Evolutionary conservation across 2,113 vertebrate genomes (phyloP), one percentile per base, ranked within the genome.

Genomic region (Hoplias malabaricus): DNA sequence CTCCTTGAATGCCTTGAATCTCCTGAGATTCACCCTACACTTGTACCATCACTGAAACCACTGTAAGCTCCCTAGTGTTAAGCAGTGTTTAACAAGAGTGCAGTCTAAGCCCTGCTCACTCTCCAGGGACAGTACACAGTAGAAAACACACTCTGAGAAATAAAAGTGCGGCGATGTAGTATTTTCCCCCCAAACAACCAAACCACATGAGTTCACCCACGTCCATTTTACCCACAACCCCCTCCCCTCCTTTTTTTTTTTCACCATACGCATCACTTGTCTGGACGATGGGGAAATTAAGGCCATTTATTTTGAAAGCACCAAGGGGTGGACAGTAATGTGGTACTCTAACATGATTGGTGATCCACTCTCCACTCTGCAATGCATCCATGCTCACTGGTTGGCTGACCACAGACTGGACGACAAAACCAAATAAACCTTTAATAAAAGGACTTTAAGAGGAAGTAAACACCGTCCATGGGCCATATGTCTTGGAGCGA

Each of bases 21-120:
- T 21, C 48, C 4, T 2, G 48, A 53, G 48, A n/a, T 21, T 63
- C 31, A 63, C 59, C 16, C 59, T 21, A 21, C 19, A 36, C n/a
- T 63, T 9, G 31, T 63, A 33, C 48, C 33, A 12, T 63, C 31
- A 36, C 31, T 36, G 29, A 62, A 31, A n/a, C n/a, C 14, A 34
- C 57, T 33, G 34, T 36, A 9, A 34, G 59, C 59, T n/a, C 33
- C 34, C 16, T 9, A 36, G 31, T 63, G 59, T 63, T 63, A 63
- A 63, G 31, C 59, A 63, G 31, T 34, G 34, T 36, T 63, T 63
- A 63, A 10, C 16, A 63, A 34, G 31, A 16, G 34, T 19, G 21
- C 34, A 63, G 59, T 63, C 33, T 21, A 63, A 63, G n/a, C 59
- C 31, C 25, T 63, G 57, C 27, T 61, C 16, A n/a, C 48, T 63